A percentile compares a stretch with the other conserved stretches of the same genome.
Conservation (phyloP, 1,140 invertebrate species). For the Tetraneura akinire region DNA sequence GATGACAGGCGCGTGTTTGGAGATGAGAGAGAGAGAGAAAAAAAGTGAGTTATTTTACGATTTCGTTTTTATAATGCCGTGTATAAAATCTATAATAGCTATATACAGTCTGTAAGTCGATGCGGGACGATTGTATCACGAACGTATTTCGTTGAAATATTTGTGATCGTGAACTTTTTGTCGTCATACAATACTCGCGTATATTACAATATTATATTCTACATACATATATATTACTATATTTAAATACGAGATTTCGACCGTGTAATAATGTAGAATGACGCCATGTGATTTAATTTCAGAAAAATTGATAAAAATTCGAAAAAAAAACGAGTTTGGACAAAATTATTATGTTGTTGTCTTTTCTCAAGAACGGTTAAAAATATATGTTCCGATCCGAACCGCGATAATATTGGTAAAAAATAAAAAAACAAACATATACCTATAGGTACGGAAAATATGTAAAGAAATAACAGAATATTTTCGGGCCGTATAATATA, state of each 20-base stretch:
- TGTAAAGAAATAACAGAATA: neutral
- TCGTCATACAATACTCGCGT: neutral
- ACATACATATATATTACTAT: no score
- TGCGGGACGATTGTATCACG: constrained; percentile 18
- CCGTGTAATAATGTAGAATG: no score
- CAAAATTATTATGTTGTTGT: constrained; percentile 27
- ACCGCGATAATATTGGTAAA: constrained; percentile 22
- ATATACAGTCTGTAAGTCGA: constrained; percentile 28
- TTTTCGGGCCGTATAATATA: constrained; percentile 30
- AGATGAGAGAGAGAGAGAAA: no score
- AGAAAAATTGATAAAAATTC: constrained; percentile 33
- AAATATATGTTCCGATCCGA: constrained; percentile 32
- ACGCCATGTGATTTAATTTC: neutral
- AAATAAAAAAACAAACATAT: constrained; percentile 2
- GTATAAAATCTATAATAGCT: neutral
- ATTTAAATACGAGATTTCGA: neutral
- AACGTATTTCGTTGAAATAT: constrained; percentile 18
- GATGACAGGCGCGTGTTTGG: neutral
- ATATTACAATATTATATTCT: no score
- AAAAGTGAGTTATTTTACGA: constrained; percentile 16
- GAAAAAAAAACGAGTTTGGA: constrained; percentile 32
- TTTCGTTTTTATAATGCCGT: neutral
- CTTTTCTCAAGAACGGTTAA: constrained; percentile 2
- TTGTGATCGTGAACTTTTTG: constrained; percentile 24
- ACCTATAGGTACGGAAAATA: neutral